These are phyloP conservation scores for Bombus vancouverensis DNA, from an alignment of 1,140 invertebrate species.

Conservation along the genomic window DNA sequence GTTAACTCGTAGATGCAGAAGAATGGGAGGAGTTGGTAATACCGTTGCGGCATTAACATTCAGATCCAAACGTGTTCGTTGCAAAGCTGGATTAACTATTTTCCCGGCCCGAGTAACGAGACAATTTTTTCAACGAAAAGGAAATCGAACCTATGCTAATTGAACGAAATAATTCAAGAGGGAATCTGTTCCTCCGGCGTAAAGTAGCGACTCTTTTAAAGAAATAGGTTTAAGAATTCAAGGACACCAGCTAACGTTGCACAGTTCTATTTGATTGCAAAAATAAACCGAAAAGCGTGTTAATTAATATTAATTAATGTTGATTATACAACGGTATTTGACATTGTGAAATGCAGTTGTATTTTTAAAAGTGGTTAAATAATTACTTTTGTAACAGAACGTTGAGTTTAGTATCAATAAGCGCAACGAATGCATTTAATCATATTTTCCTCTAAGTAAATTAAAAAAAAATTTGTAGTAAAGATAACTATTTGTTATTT, in stretches of 20 bases:
- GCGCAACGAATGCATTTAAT: too few species aligned
- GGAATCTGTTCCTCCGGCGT: fast-evolving
- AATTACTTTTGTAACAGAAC: too few species aligned
- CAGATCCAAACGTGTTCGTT: background rate
- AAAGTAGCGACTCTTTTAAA: background rate
- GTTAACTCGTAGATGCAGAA: background rate
- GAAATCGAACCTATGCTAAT: background rate
- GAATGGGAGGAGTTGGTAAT: background rate
- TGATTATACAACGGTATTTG: too few species aligned
- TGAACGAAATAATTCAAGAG: slow-evolving; percentile 13
- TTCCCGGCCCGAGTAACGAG: background rate
- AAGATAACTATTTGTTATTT: too few species aligned
- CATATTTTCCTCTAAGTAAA: too few species aligned
- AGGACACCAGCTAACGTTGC: background rate
- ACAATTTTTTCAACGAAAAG: slow-evolving; percentile 9
- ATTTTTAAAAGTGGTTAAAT: too few species aligned
- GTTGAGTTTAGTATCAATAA: too few species aligned
- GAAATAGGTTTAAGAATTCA: background rate
- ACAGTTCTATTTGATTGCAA: background rate
- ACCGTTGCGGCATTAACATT: slow-evolving; percentile 1
- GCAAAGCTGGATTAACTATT: background rate
- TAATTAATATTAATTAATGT: too few species aligned
- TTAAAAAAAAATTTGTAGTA: too few species aligned
- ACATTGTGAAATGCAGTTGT: too few species aligned
- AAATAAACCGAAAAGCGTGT: background rate